These are phyloP conservation scores for Mastomys natalensis DNA, from an alignment of 2,113 vertebrate genomes.

Conservation along the genomic window DNA sequence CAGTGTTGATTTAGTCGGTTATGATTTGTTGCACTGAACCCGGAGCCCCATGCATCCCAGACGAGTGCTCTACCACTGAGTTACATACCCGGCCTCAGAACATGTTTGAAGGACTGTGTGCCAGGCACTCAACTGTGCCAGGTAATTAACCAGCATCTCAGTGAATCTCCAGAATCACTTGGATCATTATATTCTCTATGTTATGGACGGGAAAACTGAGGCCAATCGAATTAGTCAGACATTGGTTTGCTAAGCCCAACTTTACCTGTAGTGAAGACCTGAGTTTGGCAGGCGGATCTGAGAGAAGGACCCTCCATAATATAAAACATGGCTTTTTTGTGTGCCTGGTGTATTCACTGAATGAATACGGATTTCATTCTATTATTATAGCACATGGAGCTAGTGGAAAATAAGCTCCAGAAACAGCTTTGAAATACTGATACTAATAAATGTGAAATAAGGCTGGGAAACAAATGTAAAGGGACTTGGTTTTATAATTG, in stretches of 20 bases:
- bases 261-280: background rate
- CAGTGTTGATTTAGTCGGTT: background rate
- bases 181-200: background rate
- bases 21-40: background rate
- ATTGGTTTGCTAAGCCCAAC: background rate
- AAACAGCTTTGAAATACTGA: conserved; percentile 48
- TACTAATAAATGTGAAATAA: conserved; percentile 48
- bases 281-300: background rate
- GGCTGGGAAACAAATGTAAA: conserved; percentile 23
- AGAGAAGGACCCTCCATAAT: background rate
- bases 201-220: conserved; percentile 4
- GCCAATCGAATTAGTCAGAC: background rate
- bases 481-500: conserved; percentile 2
- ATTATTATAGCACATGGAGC: background rate
- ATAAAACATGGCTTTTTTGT: background rate
- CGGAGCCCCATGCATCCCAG: background rate
- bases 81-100: background rate
- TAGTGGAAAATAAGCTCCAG: background rate
- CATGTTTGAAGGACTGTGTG: background rate
- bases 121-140: background rate
- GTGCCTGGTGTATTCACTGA: background rate
- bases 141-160: conserved; percentile 1
- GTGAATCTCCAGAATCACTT: background rate
- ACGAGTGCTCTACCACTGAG: background rate
- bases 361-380: background rate